Base-by-base conservation (phyloP, 2,888 invertebrate species). In the Bhutanitis thaidina region DNA sequence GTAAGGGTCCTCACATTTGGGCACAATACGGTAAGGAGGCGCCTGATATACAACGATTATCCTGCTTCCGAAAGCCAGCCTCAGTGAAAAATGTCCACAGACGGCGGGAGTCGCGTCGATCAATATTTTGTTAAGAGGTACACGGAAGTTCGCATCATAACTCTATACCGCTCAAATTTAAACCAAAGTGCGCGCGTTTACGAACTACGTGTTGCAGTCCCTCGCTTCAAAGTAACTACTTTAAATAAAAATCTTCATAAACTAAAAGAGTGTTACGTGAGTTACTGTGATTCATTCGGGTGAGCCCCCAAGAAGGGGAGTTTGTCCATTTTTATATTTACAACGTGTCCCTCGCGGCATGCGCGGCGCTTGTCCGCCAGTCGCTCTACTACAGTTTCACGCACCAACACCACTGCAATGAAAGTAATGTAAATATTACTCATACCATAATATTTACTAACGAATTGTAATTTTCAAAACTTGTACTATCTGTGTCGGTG, bases 241-340 rank as follows among this genome's bases (percentile, higher is more conserved):
- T 57, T 57, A 60, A 65, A 65, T 67, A 69, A 75, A 79, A 76
- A 77, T 70, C 62, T 61, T 59, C 58, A 59, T 58, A 61, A 56
- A 71, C 63, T 69, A 68, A 66, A 62, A 71, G 66, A 71, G 71
- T 69, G 71, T 70, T 76, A 67, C 65, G 72, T 80, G 74, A 71
- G 75, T 75, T 72, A 79, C 77, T 67, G 84, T 88, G 88, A 89
- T 86, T 87, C 85, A 87, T 85, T 71, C 72, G 81, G 76, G 77
- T 80, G 82, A 83, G 78, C 81, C 77, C 80, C 82, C 71, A 71
- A 74, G 85, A 86, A 88, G 89, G 88, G 87, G 88, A 88, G 86
- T 81, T 83, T 81, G 78, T 85, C 79, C 86, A 87, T 87, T 89
- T 88, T 89, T 89, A 88, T 87, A 88, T 87, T 88, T 89, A 84